Evolutionary conservation across 2,797 vertebrate species (phyloP).

Genomic region (Xenopus petersii): DNA sequence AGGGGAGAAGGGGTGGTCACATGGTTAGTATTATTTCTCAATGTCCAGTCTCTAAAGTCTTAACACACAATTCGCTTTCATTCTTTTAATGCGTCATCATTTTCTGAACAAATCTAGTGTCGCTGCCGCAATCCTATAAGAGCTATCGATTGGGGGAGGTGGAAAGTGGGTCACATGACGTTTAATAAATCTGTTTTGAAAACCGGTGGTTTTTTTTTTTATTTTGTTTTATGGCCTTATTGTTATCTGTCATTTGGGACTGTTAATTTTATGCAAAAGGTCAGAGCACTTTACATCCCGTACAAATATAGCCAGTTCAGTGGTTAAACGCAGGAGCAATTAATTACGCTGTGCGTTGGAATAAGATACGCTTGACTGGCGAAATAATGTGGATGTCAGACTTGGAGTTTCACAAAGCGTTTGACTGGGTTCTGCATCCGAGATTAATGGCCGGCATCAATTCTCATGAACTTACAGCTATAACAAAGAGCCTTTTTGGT

Average conservation of each 20-base stretch:
- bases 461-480: conserved; percentile 46
- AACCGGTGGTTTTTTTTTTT: conserved; percentile 11
- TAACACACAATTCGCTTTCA: too few relatives aligned
- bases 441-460: conserved; percentile 49
- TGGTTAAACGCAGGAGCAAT: conserved; percentile 47
- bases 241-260: conserved; percentile 46
- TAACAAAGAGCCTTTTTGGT: conserved; percentile 41
- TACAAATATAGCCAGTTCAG: conserved; percentile 47
- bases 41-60: too few relatives aligned
- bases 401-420: conserved; percentile 47
- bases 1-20: too few relatives aligned
- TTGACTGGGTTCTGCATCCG: conserved; percentile 47
- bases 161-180: conserved; percentile 19
- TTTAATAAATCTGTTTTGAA: conserved; percentile 38
- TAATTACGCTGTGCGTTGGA: conserved; percentile 45
- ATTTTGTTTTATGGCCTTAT: conserved; percentile 27
- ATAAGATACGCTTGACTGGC: conserved; percentile 48
- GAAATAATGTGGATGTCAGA: conserved; percentile 49
- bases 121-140: conserved; percentile 10
- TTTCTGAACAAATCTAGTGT: conserved; percentile 6
- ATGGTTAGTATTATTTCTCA: too few relatives aligned
- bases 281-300: conserved; percentile 47
- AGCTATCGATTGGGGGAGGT: conserved; percentile 24
- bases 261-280: conserved; percentile 47
- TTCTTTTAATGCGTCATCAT: background rate